Evolutionary conservation across 2,888 invertebrate species (phyloP), one percentile per base, ranked within the genome.

Genomic region (Eristalinus aeneus): DNA sequence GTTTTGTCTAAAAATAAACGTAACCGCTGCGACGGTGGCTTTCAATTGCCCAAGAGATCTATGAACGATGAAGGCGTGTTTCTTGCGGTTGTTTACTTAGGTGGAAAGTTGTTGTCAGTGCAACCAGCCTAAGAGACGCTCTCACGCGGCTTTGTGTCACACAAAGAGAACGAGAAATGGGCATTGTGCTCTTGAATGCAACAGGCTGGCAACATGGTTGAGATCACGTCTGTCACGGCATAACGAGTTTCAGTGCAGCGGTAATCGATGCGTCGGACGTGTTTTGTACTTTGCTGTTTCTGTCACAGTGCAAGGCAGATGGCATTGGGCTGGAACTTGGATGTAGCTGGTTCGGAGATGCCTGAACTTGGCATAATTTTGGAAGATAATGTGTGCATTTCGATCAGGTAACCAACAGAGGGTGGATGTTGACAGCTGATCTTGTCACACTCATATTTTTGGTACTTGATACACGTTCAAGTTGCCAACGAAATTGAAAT

Each of bases 1-100:
- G 85, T 85, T 85, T 85, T 31, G n/a, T 63, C 76, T 85, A 81
- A 73, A 73, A 85, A 76, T 85, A 81, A 73, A 75, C 65, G 31
- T 39, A 64, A 63, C 53, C 39, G 63, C 53, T 12, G 20, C 39
- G 76, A 54, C 56, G 64, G 68, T 63, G 58, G 78, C 58, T 64
- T 72, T 63, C 56, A 56, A 63, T 77, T 77, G 82, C 79, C 46
- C 60, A 79, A 79, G 74, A 79, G 79, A 67, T 61, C 63, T 67
- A 72, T 72, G 82, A 54, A 68, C 67, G 34, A 22, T 64, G 69
- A 54, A 61, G 31, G 82, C 68, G 68, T 39, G 68, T 74, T 83
- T 74, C 74, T n/a, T 61, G 74, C 67, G 65, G 34, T 61, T 84
- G 67, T 84, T 79, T 74, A 65, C 69, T 79, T 71, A 72, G 56